These are phyloP conservation scores for Huso huso DNA, from an alignment of 2,797 vertebrate species.

Conservation along the genomic window DNA sequence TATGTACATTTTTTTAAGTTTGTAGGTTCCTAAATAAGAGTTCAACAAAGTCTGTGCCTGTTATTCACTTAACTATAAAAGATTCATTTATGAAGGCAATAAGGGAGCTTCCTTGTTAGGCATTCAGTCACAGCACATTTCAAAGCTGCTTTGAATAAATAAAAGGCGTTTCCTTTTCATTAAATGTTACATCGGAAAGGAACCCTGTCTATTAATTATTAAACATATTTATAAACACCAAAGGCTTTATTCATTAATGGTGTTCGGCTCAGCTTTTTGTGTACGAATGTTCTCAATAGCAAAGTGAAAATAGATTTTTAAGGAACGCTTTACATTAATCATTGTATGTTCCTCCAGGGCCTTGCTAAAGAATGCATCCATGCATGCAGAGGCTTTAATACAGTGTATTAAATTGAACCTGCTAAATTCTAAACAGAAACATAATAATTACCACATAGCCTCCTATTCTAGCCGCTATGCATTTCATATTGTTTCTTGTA, in stretches of 20 bases:
- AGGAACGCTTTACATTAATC: conserved; percentile 53
- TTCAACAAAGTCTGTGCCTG: background rate
- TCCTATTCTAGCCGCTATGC: too few species aligned
- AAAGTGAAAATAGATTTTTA: conserved; percentile 46
- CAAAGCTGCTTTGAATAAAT: background rate
- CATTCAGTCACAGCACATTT: background rate
- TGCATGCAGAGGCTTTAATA: too few species aligned
- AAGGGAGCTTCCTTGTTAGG: conserved; percentile 1
- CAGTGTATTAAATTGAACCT: too few species aligned
- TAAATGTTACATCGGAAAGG: conserved; percentile 22
- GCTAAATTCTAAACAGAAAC: too few species aligned
- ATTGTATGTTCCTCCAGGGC: conserved; percentile 38
- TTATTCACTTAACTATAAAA: background rate
- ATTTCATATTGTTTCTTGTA: too few species aligned
- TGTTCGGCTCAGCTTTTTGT: conserved; percentile 14
- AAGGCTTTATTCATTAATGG: conserved; percentile 16
- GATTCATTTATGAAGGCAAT: conserved; percentile 1
- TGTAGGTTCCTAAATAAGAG: background rate
- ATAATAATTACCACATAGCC: too few species aligned
- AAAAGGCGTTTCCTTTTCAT: conserved; percentile 3
- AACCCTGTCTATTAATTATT: conserved; percentile 43
- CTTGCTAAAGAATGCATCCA: too few species aligned
- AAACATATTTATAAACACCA: conserved; percentile 30
- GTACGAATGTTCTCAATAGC: conserved; percentile 39
- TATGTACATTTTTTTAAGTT: too few species aligned